A percentile compares a stretch with the other conserved stretches of the same genome.
These are phyloP conservation scores for Coregonus ussuriensis DNA, from an alignment of 2,797 vertebrate species.

Conservation along the genomic window DNA sequence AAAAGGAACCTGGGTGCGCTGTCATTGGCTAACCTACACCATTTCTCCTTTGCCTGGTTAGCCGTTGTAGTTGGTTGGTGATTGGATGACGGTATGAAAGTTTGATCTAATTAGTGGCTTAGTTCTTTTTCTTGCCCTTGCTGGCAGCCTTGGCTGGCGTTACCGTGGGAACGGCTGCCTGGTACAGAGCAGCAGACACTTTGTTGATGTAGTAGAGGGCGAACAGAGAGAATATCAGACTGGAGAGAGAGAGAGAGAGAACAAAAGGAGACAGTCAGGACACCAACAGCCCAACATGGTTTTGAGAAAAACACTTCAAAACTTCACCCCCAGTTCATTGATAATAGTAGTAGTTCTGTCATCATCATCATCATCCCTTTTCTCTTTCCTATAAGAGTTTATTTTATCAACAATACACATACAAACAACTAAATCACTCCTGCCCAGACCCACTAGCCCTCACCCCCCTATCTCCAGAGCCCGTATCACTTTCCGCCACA, in stretches of 20 bases:
- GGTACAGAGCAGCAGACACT: constrained; percentile 92
- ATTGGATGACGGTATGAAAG: constrained; percentile 20
- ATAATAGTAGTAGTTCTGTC: neutral
- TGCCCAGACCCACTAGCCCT: too few species aligned
- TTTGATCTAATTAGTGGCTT: constrained; percentile 43
- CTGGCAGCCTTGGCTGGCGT: constrained; percentile 80
- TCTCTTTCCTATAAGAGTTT: too few species aligned
- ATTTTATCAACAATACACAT: too few species aligned
- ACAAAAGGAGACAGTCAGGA: neutral
- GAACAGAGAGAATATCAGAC: constrained; percentile 83
- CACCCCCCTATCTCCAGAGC: too few species aligned
- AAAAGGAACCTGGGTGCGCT: constrained; percentile 16
- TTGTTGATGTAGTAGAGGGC: constrained; percentile 96
- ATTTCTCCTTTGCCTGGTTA: neutral
- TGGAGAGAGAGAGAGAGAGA: constrained; percentile 33
- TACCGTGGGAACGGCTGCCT: constrained; percentile 71
- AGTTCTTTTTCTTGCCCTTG: constrained; percentile 94
- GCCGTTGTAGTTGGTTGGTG: constrained; percentile 4
- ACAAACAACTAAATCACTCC: too few species aligned
- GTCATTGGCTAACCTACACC: neutral
- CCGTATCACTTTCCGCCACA: too few species aligned
- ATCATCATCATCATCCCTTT: neutral
- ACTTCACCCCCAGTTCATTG: neutral
- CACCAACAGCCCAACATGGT: neutral
- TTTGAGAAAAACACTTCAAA: neutral